Percentiles rank a stretch among this genome's conserved stretches.
phyloP scores from a whole-genome alignment of 2,888 invertebrate genomes.

The Caenorhabditis parvicauda region DNA sequence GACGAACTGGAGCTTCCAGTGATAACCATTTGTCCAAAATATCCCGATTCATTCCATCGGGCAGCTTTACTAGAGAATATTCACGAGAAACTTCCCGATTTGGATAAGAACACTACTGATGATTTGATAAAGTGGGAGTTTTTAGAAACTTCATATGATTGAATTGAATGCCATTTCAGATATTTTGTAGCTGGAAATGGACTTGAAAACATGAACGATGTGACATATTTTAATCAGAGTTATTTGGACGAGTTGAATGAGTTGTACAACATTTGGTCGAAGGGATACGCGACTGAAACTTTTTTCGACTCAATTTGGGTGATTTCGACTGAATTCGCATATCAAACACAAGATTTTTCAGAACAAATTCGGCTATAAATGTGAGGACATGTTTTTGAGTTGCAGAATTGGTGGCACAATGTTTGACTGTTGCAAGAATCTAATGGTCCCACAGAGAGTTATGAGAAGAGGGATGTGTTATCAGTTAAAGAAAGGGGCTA shows the following conservation, averaged over 20 bases:
- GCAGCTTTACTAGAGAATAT: slow-evolving; percentile 40
- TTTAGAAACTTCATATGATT: background rate
- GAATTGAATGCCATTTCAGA: slow-evolving; percentile 12
- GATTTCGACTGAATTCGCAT: background rate
- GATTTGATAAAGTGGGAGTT: slow-evolving; percentile 39
- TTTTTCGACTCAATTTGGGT: slow-evolving; percentile 53
- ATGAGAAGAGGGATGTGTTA: slow-evolving; percentile 58
- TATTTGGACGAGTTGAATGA: slow-evolving; percentile 44
- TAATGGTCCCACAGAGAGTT: slow-evolving; percentile 42
- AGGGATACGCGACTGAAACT: slow-evolving; percentile 37
- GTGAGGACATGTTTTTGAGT: slow-evolving; percentile 51
- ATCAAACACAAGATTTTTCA: slow-evolving; percentile 16
- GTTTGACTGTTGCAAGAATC: slow-evolving; percentile 48
- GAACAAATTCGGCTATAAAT: slow-evolving; percentile 55
- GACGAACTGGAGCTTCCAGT: slow-evolving; percentile 48
- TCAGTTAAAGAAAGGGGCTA: slow-evolving; percentile 44
- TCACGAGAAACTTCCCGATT: slow-evolving; percentile 30
- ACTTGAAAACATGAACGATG: slow-evolving; percentile 53
- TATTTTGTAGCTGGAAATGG: slow-evolving; percentile 53
- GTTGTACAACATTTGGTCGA: slow-evolving; percentile 49
- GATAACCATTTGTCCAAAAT: slow-evolving; percentile 56
- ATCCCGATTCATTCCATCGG: slow-evolving; percentile 52
- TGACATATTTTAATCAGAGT: slow-evolving; percentile 45
- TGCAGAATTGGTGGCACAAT: slow-evolving; percentile 52
- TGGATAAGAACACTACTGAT: slow-evolving; percentile 25